Conservation (phyloP, 2,113 vertebrate genomes). For the Procavia capensis region DNA sequence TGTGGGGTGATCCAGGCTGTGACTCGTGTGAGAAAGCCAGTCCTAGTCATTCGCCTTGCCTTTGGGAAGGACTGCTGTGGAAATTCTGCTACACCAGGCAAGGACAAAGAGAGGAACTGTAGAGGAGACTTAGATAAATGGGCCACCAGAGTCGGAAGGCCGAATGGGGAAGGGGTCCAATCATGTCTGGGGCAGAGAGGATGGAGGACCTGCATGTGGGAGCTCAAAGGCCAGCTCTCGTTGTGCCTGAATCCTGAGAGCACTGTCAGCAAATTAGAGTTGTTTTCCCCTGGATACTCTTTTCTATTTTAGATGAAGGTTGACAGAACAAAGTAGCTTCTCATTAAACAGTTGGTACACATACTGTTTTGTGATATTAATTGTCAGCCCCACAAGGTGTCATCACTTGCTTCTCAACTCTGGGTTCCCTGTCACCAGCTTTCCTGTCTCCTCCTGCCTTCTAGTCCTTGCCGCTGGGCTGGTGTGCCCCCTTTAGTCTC, state of each 20-base stretch:
- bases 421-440: too few relatives aligned
- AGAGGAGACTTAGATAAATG: not conserved
- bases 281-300: too few relatives aligned
- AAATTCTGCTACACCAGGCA: conserved; percentile 11
- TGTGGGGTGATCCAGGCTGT: conserved; percentile 44
- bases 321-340: too few relatives aligned
- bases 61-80: conserved; percentile 50
- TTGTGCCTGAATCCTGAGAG: fast-evolving
- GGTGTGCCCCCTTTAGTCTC: too few relatives aligned
- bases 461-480: too few relatives aligned
- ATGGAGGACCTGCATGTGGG: not conserved
- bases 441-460: too few relatives aligned
- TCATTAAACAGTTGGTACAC: too few relatives aligned
- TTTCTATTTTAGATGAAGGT: too few relatives aligned
- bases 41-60: not conserved
- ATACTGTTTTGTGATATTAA: too few relatives aligned
- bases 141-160: not conserved
- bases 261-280: not conserved
- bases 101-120: not conserved
- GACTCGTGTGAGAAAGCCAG: conserved; percentile 46
- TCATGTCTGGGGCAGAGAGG: fast-evolving
- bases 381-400: too few relatives aligned
- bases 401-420: too few relatives aligned
- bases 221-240: not conserved
- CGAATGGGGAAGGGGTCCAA: not conserved